Conservation (phyloP, 1,140 invertebrate species). For the Leguminivora glycinivorella region DNA sequence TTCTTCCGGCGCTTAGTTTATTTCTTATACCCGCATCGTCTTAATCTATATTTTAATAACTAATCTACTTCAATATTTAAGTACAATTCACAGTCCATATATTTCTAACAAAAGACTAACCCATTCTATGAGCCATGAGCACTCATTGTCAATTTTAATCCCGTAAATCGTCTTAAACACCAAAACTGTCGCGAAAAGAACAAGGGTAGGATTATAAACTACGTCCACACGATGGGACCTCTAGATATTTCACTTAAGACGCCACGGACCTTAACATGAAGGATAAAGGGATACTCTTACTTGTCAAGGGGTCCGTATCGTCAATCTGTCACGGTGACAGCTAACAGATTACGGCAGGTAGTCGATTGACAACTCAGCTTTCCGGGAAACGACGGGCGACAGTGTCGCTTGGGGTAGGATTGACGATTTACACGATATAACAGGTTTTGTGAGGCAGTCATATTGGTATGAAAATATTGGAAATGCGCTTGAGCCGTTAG, state of each 20-base stretch:
- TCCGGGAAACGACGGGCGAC: conserved; percentile 9
- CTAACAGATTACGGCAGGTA: conserved; percentile 9
- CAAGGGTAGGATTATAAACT: conserved; percentile 14
- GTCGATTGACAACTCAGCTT: conserved; percentile 8
- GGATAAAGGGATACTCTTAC: neutral
- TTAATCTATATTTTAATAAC: neutral
- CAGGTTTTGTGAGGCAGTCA: neutral
- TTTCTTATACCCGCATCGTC: no score
- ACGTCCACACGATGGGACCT: neutral
- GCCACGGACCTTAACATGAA: neutral
- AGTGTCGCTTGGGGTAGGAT: neutral
- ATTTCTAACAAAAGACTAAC: neutral
- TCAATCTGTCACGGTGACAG: conserved; percentile 14
- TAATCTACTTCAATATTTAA: neutral
- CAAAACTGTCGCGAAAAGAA: conserved; percentile 15
- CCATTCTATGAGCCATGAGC: no score
- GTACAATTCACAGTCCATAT: neutral
- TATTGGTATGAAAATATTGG: neutral
- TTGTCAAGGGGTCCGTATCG: neutral
- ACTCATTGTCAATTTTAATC: neutral
- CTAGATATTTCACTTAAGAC: neutral
- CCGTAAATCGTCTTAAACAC: conserved; percentile 4
- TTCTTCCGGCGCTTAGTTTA: no score
- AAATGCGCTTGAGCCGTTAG: no score
- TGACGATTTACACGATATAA: neutral